Evolutionary conservation across 2,797 vertebrate species (phyloP).

Genomic region (Fringilla coelebs): DNA sequence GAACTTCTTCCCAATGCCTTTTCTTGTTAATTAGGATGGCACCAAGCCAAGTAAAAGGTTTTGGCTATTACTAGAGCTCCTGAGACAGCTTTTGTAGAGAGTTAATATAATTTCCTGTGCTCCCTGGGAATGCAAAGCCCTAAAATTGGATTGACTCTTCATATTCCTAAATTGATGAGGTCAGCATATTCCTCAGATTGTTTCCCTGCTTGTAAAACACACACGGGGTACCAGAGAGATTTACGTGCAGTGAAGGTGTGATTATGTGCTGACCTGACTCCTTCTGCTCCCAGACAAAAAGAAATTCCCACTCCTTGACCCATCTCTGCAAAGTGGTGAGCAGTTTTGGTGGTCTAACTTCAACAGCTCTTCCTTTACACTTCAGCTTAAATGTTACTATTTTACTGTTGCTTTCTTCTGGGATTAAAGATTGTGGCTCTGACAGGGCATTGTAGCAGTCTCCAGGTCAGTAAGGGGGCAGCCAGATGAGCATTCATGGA

Average conservation of each 20-base stretch:
- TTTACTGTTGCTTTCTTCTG: background rate
- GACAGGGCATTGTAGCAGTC: background rate
- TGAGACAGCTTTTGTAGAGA: slow-evolving; percentile 25
- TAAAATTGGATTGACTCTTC: slow-evolving; percentile 33
- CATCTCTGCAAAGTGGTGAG: background rate
- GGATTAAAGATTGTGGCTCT: background rate
- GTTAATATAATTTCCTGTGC: background rate
- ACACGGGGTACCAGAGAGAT: background rate
- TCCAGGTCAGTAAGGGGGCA: background rate
- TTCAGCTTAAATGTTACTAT: background rate
- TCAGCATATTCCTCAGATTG: slow-evolving; percentile 6
- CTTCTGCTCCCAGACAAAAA: background rate
- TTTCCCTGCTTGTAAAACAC: slow-evolving; percentile 11
- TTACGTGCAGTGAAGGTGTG: background rate
- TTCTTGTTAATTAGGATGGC: slow-evolving; percentile 21
- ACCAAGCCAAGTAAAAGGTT: slow-evolving; percentile 2
- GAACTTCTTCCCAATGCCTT: background rate
- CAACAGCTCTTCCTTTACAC: background rate
- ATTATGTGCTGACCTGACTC: background rate
- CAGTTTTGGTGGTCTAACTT: background rate
- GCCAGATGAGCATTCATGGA: background rate
- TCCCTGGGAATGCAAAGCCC: background rate
- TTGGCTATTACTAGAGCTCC: slow-evolving; percentile 4
- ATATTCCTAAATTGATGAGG: background rate
- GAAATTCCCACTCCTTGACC: background rate